Conservation (phyloP, 2,888 invertebrate genomes). For the Mythimna albipuncta region DNA sequence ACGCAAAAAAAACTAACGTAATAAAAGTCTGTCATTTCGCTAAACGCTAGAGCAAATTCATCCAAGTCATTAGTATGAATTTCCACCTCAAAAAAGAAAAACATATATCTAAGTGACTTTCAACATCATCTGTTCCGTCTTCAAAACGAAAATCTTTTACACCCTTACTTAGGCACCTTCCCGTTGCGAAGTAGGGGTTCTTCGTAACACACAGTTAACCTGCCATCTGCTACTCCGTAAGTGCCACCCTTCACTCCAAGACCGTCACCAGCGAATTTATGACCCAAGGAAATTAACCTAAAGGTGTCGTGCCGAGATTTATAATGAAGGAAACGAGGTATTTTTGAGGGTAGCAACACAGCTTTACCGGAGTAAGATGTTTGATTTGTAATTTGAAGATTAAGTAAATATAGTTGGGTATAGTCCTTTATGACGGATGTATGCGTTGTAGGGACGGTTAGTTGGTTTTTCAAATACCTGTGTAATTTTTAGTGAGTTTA, state of each 20-base stretch:
- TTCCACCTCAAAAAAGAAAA: background rate
- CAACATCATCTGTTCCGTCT: conserved; percentile 18
- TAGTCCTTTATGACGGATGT: conserved; percentile 18
- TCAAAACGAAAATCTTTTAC: conserved; percentile 7
- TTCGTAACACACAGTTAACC: conserved; percentile 44
- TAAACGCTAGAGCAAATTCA: too few relatives aligned
- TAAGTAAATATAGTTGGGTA: conserved; percentile 28
- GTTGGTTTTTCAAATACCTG: conserved; percentile 1
- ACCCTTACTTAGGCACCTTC: conserved; percentile 4
- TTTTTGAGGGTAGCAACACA: conserved; percentile 80
- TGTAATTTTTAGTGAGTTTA: conserved; percentile 2
- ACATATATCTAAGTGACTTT: background rate
- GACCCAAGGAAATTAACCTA: conserved; percentile 84
- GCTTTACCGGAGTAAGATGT: conserved; percentile 59
- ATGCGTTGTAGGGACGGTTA: background rate
- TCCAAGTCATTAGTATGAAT: background rate
- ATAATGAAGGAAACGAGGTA: conserved; percentile 84
- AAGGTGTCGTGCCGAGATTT: conserved; percentile 84
- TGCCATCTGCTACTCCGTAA: conserved; percentile 49
- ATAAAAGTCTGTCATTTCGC: too few relatives aligned
- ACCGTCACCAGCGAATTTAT: conserved; percentile 81
- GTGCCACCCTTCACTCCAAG: conserved; percentile 60
- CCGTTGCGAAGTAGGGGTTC: background rate
- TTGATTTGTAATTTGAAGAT: conserved; percentile 43
- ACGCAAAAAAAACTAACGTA: too few relatives aligned